These are phyloP conservation scores for Sebastes melanostomus DNA, from an alignment of 2,797 vertebrate species.

Conservation along the genomic window DNA sequence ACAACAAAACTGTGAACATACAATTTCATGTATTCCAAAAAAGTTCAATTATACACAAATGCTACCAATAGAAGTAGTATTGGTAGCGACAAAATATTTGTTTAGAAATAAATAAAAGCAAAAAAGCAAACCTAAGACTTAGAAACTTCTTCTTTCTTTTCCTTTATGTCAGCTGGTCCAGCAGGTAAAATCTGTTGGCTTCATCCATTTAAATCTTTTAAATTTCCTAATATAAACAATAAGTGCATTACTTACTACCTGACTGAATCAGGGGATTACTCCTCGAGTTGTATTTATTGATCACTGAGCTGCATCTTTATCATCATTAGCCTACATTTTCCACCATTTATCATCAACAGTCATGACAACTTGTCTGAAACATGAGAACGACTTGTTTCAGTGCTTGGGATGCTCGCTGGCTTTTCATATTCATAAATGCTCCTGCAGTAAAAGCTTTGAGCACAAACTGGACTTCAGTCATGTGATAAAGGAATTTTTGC, in stretches of 20 bases:
- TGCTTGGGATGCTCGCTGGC: neutral
- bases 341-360: neutral
- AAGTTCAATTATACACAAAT: neutral
- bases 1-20: neutral
- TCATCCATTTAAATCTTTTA: neutral
- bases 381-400: neutral
- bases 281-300: neutral
- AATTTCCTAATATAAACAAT: neutral
- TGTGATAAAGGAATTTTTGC: neutral
- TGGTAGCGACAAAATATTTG: neutral
- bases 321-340: neutral
- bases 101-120: neutral
- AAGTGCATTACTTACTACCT: neutral
- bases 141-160: neutral
- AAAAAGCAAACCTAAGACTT: neutral
- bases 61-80: neutral
- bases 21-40: neutral
- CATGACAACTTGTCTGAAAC: neutral
- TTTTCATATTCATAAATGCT: conserved; percentile 2
- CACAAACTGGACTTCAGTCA: neutral
- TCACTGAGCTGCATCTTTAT: neutral
- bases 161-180: neutral
- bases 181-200: neutral
- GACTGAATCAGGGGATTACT: neutral
- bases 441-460: neutral